Conservation (phyloP, 2,113 vertebrate species). For the Platichthys stellatus region DNA sequence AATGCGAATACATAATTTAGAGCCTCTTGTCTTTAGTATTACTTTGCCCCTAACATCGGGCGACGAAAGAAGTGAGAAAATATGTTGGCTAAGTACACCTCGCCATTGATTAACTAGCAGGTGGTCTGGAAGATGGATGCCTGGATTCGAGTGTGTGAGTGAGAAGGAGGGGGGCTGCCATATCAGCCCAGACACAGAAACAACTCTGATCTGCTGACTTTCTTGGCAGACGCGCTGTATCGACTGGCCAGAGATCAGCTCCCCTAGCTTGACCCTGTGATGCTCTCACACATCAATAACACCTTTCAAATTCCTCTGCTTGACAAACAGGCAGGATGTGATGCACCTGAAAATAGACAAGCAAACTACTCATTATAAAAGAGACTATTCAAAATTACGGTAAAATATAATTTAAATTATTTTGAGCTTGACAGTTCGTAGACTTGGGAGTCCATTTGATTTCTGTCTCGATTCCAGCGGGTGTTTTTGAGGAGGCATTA, state of each 20-base stretch:
- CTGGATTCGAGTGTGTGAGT: constrained; percentile 16
- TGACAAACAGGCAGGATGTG: constrained; percentile 39
- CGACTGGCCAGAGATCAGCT: constrained; percentile 67
- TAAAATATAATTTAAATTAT: constrained; percentile 14
- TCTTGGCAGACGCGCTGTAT: constrained; percentile 71
- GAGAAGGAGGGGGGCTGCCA: constrained; percentile 1
- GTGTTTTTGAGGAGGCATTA: background rate
- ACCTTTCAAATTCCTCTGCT: constrained; percentile 45
- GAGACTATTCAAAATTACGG: background rate
- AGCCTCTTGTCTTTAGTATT: constrained; percentile 44
- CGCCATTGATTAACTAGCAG: constrained; percentile 59
- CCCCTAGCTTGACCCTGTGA: constrained; percentile 57
- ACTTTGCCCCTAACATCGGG: constrained; percentile 38
- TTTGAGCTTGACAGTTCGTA: background rate
- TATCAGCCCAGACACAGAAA: constrained; percentile 54
- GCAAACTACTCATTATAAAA: constrained; percentile 7
- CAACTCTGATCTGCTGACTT: constrained; percentile 61
- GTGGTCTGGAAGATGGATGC: constrained; percentile 25
- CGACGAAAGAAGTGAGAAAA: constrained; percentile 35
- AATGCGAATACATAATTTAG: constrained; percentile 59
- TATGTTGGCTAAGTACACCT: constrained; percentile 37
- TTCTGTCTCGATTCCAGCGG: constrained; percentile 16
- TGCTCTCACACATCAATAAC: constrained; percentile 51
- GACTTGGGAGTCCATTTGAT: background rate
- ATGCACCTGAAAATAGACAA: constrained; percentile 39